Evolutionary conservation across 2,797 vertebrate species (phyloP).

Genomic region (Cynopterus sphinx): DNA sequence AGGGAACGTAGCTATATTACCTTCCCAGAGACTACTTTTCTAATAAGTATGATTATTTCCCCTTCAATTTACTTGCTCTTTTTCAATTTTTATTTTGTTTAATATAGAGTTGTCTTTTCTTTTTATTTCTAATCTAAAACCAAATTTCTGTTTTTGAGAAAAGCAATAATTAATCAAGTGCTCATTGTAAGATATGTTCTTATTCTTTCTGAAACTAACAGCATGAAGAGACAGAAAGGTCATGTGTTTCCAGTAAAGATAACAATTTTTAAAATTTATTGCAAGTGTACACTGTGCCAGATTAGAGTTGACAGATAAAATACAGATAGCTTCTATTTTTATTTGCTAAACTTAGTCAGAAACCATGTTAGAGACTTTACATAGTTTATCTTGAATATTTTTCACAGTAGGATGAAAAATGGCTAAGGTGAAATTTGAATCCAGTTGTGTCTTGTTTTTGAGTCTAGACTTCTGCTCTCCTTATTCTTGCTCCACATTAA

Average conservation of each 20-base stretch:
- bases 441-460: background rate
- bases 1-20: background rate
- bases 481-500: background rate
- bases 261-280: background rate
- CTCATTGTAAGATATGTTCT: background rate
- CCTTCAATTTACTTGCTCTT: background rate
- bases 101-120: background rate
- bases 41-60: background rate
- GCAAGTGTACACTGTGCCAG: background rate
- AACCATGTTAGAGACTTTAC: background rate
- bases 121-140: background rate
- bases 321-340: background rate
- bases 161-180: background rate
- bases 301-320: background rate
- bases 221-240: background rate
- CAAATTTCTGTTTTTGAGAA: background rate
- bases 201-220: background rate
- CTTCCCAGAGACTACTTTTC: background rate
- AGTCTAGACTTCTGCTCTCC: background rate
- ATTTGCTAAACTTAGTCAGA: background rate
- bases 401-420: background rate
- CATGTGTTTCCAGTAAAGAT: background rate
- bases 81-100: background rate
- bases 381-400: background rate
- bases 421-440: background rate